Conservation (phyloP, 2,888 invertebrate species). For the Cactoblastis cactorum region DNA sequence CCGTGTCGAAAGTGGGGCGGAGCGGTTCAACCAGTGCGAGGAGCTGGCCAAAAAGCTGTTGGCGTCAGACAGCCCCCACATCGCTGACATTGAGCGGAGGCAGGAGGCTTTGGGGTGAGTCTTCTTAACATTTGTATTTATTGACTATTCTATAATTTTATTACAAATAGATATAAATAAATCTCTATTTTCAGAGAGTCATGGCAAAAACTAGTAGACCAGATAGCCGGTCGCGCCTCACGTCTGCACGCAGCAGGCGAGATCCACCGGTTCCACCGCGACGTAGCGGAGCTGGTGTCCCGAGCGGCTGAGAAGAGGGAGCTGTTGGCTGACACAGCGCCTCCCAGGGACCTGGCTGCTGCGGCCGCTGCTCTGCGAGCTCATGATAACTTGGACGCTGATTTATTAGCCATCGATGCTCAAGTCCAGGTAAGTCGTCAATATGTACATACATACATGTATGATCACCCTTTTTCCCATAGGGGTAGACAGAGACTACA, state of each 20-base stretch:
- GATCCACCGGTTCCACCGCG: constrained; percentile 98
- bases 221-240: constrained; percentile 91
- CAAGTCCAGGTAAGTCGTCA: constrained; percentile 86
- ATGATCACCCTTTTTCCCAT: no score
- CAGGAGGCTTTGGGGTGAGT: constrained; percentile 91
- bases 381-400: constrained; percentile 96
- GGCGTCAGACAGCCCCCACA: constrained; percentile 91
- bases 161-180: no score
- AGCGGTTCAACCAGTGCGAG: constrained; percentile 94
- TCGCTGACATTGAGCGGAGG: constrained; percentile 89
- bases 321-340: constrained; percentile 87
- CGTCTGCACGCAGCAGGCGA: constrained; percentile 96
- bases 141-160: no score
- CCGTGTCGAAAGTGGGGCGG: constrained; percentile 92
- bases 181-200: constrained; percentile 75
- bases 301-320: constrained; percentile 93
- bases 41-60: constrained; percentile 93
- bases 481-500: no score
- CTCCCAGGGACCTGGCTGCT: constrained; percentile 88
- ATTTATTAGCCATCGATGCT: constrained; percentile 90
- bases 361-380: constrained; percentile 89
- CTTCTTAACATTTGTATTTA: no score
- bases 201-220: constrained; percentile 93
- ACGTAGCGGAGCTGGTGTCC: constrained; percentile 93
- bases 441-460: no score